Evolutionary conservation across 2,888 invertebrate genomes (phyloP).

Genomic region (Brachypalpus laphriformis): DNA sequence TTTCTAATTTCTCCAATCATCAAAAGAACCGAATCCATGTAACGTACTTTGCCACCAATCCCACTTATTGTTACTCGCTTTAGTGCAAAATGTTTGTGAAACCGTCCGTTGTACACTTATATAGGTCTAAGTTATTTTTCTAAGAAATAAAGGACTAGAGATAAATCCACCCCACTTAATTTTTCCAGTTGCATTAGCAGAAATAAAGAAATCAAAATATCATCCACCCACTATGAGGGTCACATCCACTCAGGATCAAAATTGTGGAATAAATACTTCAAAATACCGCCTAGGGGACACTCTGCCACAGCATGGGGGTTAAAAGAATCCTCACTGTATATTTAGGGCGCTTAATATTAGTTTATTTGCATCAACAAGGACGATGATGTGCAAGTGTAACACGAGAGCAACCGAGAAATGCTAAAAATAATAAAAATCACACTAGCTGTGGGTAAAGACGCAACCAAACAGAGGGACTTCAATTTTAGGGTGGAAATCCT

Average conservation of each 20-base stretch:
- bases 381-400: conserved; percentile 18
- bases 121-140: conserved; percentile 51
- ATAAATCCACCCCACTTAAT: conserved; percentile 48
- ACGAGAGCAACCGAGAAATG: conserved; percentile 7
- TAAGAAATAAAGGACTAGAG: conserved; percentile 50
- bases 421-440: conserved; percentile 67
- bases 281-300: conserved; percentile 58
- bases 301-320: conserved; percentile 29
- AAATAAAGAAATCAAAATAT: conserved; percentile 70
- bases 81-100: conserved; percentile 19
- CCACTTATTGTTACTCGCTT: conserved; percentile 38
- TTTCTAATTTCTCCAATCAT: background rate
- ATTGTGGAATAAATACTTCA: conserved; percentile 68
- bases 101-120: conserved; percentile 22
- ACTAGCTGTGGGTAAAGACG: conserved; percentile 18
- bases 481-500: conserved; percentile 58
- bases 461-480: conserved; percentile 41
- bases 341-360: conserved; percentile 43
- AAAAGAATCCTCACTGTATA: background rate
- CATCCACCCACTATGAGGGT: conserved; percentile 28
- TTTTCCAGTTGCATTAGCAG: conserved; percentile 68
- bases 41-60: conserved; percentile 8
- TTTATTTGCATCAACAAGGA: conserved; percentile 48
- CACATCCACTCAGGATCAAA: conserved; percentile 50
- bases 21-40: background rate